Percentiles rank a stretch among this genome's conserved stretches.
Conservation (phyloP, 2,113 vertebrate genomes). For the Isurus oxyrinchus region DNA sequence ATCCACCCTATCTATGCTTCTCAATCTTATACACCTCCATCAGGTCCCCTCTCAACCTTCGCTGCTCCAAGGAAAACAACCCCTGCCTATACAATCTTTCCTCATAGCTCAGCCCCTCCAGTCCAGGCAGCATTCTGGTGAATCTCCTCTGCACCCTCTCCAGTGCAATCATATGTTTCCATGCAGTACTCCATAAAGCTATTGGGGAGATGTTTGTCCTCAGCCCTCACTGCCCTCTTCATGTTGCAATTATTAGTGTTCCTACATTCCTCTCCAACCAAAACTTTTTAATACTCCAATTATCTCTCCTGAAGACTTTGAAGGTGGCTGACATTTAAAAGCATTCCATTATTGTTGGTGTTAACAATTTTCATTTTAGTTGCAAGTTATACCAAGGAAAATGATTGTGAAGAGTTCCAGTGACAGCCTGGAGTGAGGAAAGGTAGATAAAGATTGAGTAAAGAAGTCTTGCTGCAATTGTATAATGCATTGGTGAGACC, state of each 20-base stretch:
- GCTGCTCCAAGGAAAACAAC: too few relatives aligned
- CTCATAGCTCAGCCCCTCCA: too few relatives aligned
- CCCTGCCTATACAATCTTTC: too few relatives aligned
- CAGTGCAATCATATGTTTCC: too few relatives aligned
- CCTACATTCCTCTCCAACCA: neutral
- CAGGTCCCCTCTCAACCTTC: too few relatives aligned
- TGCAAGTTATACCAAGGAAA: neutral
- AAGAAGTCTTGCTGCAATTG: too few relatives aligned
- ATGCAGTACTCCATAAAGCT: neutral
- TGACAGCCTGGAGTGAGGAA: neutral
- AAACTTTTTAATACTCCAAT: neutral
- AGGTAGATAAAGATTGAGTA: neutral
- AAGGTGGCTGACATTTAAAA: neutral
- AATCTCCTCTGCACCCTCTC: too few relatives aligned
- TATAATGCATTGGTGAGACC: too few relatives aligned
- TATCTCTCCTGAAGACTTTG: neutral
- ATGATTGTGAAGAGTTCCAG: neutral
- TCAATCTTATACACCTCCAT: too few relatives aligned
- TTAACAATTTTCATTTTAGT: neutral
- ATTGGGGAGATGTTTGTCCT: neutral
- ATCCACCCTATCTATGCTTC: too few relatives aligned
- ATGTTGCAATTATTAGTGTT: neutral
- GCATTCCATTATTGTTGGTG: neutral
- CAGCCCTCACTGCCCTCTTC: neutral
- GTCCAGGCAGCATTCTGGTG: too few relatives aligned